A percentile compares a stretch with the other conserved stretches of the same genome.
Evolutionary conservation across 2,888 invertebrate genomes (phyloP).

Genomic region (Ormyrus nitidulus): DNA sequence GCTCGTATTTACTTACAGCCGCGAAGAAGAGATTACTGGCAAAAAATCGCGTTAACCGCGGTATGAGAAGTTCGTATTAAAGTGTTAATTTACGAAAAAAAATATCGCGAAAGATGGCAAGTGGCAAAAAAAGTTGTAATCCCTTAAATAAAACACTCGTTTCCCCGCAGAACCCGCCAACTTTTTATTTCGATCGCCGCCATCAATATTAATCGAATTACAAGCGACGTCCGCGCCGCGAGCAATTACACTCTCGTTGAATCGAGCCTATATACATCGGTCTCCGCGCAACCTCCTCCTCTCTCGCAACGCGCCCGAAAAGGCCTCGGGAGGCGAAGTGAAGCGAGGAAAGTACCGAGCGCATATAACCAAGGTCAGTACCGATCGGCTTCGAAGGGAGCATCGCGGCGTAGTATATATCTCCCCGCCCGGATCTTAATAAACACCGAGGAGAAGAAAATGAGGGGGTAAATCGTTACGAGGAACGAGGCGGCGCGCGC

Average conservation of each 20-base stretch:
- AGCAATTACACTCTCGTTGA: background rate
- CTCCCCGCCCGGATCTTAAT: constrained; percentile 7
- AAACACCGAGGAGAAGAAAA: background rate
- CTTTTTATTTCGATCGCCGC: too few relatives aligned
- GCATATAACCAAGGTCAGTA: constrained; percentile 28
- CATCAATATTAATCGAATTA: background rate
- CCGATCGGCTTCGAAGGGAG: background rate
- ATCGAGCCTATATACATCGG: background rate
- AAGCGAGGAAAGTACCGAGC: background rate
- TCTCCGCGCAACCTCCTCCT: too few relatives aligned
- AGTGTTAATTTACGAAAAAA: too few relatives aligned
- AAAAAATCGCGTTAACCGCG: too few relatives aligned
- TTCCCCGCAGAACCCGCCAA: too few relatives aligned
- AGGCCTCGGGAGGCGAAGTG: background rate
- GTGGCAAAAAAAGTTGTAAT: too few relatives aligned
- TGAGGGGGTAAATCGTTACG: constrained; percentile 18
- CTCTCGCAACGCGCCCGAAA: background rate
- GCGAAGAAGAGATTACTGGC: too few relatives aligned
- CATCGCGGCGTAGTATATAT: background rate
- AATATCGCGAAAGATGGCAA: too few relatives aligned
- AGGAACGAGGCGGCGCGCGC: constrained; percentile 7
- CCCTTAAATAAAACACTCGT: too few relatives aligned
- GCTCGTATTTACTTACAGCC: too few relatives aligned
- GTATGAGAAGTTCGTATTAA: too few relatives aligned
- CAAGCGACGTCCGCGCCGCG: background rate